phyloP scores from a whole-genome alignment of 2,797 vertebrate genomes.

The Anabas testudineus region DNA sequence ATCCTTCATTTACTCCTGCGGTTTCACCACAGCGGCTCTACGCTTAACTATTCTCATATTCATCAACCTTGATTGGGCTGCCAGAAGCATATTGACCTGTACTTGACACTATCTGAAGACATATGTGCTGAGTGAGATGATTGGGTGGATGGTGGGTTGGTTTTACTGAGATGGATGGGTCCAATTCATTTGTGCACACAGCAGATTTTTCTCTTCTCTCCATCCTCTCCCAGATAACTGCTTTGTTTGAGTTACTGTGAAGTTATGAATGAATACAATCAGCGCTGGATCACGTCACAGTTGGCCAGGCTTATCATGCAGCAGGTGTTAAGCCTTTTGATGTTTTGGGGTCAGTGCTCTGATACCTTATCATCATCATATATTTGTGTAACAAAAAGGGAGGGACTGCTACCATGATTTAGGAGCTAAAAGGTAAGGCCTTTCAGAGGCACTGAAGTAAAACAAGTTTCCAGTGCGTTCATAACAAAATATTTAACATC shows the following conservation, averaged over 20 bases:
- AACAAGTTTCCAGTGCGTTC: neutral
- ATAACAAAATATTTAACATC: slow-evolving; percentile 13
- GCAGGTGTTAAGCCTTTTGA: slow-evolving; percentile 51
- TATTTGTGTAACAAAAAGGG: slow-evolving; percentile 34
- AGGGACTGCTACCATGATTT: slow-evolving; percentile 3
- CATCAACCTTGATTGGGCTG: slow-evolving; percentile 73
- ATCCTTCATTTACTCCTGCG: slow-evolving; percentile 38
- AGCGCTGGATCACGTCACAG: slow-evolving; percentile 44
- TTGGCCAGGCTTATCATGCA: slow-evolving; percentile 41
- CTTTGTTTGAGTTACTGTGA: slow-evolving; percentile 43
- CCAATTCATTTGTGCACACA: slow-evolving; percentile 41
- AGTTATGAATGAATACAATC: slow-evolving; percentile 54
- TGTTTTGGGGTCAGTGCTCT: slow-evolving; percentile 55
- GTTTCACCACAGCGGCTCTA: slow-evolving; percentile 32
- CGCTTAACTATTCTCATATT: slow-evolving; percentile 53
- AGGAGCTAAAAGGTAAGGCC: neutral
- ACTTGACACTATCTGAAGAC: slow-evolving; percentile 69
- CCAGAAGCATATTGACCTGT: slow-evolving; percentile 72
- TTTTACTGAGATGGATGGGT: slow-evolving; percentile 53
- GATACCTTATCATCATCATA: slow-evolving; percentile 57
- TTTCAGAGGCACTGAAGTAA: slow-evolving; percentile 25
- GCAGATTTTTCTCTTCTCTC: slow-evolving; percentile 20
- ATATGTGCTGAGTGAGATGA: slow-evolving; percentile 58
- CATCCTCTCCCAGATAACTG: neutral
- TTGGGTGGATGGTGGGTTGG: slow-evolving; percentile 25